A percentile compares a stretch with the other conserved stretches of the same genome.
Conservation (phyloP, 1,140 invertebrate genomes). For the Brachionus manjavacas region DNA sequence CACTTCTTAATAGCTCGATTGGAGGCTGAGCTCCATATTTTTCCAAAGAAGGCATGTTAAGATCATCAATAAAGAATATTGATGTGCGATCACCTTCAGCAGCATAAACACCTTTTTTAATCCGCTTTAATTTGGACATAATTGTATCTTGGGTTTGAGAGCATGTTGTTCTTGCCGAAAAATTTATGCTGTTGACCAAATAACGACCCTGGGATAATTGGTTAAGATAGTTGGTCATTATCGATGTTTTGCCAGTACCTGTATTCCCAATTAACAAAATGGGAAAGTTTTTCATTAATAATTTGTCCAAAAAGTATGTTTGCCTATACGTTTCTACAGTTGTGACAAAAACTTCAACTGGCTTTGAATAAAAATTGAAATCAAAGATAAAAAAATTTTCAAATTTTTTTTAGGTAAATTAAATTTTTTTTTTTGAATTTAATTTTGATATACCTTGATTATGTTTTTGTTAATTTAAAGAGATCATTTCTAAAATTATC, state of each 20-base stretch:
- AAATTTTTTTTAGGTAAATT: no score
- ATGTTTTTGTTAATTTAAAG: no score
- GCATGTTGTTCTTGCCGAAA: conserved; percentile 57
- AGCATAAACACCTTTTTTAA: conserved; percentile 54
- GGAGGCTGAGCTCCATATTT: conserved; percentile 57
- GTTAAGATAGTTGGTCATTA: conserved; percentile 54
- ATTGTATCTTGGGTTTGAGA: conserved; percentile 57
- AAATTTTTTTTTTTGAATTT: no score
- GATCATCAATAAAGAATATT: conserved; percentile 57
- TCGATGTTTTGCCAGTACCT: conserved; percentile 56
- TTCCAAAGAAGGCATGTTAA: conserved; percentile 58
- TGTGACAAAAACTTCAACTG: neutral
- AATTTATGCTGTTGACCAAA: conserved; percentile 55
- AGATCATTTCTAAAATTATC: no score
- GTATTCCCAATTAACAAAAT: conserved; percentile 53
- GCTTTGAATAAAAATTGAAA: neutral
- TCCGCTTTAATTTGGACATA: conserved; percentile 52
- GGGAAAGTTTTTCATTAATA: conserved; percentile 49
- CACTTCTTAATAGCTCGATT: conserved; percentile 56
- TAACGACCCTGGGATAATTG: conserved; percentile 54
- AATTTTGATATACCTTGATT: no score
- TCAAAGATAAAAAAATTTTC: no score
- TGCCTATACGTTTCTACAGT: conserved; percentile 52
- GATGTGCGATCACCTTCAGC: conserved; percentile 51
- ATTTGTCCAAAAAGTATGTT: conserved; percentile 51